Percentiles rank a stretch among this genome's conserved stretches.
Evolutionary conservation across 2,888 invertebrate species (phyloP).

Genomic region (Melipona beecheii): DNA sequence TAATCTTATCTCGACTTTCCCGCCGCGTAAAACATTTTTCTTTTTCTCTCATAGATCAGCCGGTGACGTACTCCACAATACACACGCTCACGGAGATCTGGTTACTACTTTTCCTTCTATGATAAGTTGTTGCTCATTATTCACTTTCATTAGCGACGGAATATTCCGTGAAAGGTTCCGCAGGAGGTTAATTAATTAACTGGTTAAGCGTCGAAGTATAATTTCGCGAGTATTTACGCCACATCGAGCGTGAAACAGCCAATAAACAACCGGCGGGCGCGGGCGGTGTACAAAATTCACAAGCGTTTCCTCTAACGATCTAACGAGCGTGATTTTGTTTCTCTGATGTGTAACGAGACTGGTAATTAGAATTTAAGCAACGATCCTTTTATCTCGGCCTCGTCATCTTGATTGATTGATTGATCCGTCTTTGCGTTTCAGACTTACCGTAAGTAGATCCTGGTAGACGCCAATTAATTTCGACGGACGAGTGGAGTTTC

Average conservation of each 20-base stretch:
- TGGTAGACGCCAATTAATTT: conserved; percentile 54
- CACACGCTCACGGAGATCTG: no score
- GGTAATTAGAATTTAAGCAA: conserved; percentile 59
- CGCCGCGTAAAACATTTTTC: not conserved
- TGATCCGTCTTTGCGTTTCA: conserved; percentile 61
- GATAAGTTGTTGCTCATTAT: no score
- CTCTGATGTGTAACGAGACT: not conserved
- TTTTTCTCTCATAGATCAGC: not conserved
- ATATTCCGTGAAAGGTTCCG: no score
- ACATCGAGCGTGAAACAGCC: not conserved
- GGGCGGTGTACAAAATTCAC: not conserved
- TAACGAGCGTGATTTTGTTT: not conserved
- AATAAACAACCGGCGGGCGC: not conserved
- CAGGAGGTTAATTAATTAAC: not conserved
- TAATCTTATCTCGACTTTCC: not conserved
- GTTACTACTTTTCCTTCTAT: no score
- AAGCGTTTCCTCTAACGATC: not conserved
- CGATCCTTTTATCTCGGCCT: conserved; percentile 37
- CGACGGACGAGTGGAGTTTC: conserved; percentile 32
- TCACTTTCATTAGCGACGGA: no score
- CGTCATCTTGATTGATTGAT: conserved; percentile 60
- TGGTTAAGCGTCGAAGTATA: not conserved
- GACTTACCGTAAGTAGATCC: conserved; percentile 52
- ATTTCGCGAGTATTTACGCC: not conserved
- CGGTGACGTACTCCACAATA: no score